Percentiles rank a stretch among this genome's conserved stretches.
Evolutionary conservation across 2,888 invertebrate genomes (phyloP).

Genomic region (Pristionchus fissidentatus): DNA sequence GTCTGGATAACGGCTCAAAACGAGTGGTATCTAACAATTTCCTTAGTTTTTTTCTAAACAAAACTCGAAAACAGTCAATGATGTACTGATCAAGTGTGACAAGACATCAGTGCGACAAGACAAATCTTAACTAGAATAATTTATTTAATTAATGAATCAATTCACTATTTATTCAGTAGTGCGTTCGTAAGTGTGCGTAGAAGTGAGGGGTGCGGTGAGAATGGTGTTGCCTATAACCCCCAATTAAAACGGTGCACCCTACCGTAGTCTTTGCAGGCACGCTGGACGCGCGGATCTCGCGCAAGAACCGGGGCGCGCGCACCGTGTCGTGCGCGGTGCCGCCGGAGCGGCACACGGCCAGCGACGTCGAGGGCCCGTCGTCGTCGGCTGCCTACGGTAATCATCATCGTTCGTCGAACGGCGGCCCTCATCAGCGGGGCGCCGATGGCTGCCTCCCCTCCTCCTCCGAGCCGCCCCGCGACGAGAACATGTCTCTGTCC

Average conservation of each 20-base stretch:
- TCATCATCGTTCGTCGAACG: slow-evolving; percentile 36
- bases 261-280: slow-evolving; percentile 46
- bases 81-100: no score
- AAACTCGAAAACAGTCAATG: no score
- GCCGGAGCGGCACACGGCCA: slow-evolving; percentile 24
- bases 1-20: no score
- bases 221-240: background rate
- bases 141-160: background rate
- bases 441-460: background rate
- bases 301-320: slow-evolving; percentile 53
- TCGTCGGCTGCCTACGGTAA: slow-evolving; percentile 14
- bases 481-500: slow-evolving; percentile 67
- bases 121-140: background rate
- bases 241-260: background rate
- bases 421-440: slow-evolving; percentile 2
- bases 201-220: background rate
- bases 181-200: background rate
- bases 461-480: background rate
- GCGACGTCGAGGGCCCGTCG: slow-evolving; percentile 48
- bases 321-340: slow-evolving; percentile 49
- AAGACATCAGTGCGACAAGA: no score
- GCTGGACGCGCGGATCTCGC: slow-evolving; percentile 63
- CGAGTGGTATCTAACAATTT: no score
- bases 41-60: no score
- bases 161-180: background rate